These are phyloP conservation scores for Melikaiella ostensackeni DNA, from an alignment of 2,888 invertebrate species.

Conservation along the genomic window DNA sequence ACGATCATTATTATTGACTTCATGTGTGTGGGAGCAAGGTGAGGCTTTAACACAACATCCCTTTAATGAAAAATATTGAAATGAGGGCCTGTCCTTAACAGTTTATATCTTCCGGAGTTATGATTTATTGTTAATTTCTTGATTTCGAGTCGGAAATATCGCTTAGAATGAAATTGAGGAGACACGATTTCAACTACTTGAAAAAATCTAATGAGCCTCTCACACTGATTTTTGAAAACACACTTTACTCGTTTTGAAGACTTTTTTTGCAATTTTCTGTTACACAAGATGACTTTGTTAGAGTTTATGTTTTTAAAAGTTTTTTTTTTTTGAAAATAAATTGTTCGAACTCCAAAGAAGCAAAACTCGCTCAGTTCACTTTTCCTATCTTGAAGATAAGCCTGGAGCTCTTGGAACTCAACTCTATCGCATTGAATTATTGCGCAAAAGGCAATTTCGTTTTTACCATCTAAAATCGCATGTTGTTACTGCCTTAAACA, in stretches of 20 bases:
- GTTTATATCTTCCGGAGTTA: too few species aligned
- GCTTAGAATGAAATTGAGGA: background rate
- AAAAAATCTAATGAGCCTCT: constrained; percentile 19
- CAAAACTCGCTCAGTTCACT: constrained; percentile 46
- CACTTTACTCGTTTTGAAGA: too few species aligned
- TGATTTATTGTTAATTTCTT: too few species aligned
- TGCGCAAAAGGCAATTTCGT: constrained; percentile 43
- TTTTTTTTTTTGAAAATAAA: too few species aligned
- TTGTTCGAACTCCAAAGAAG: constrained; percentile 22
- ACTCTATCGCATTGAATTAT: constrained; percentile 46
- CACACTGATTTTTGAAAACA: too few species aligned
- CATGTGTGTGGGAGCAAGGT: background rate
- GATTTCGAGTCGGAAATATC: background rate
- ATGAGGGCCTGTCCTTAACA: too few species aligned
- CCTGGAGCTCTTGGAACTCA: constrained; percentile 39
- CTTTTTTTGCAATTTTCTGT: too few species aligned
- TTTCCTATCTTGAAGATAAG: constrained; percentile 46
- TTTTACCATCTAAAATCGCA: constrained; percentile 42
- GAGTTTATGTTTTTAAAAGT: too few species aligned
- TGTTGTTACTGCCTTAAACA: constrained; percentile 21
- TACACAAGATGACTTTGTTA: too few species aligned
- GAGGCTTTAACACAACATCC: background rate
- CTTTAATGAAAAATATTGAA: background rate
- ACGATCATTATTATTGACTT: constrained; percentile 5
- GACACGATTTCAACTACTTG: background rate